phyloP scores from a whole-genome alignment of 1,140 invertebrate genomes.

The Calephelis virginiensis region DNA sequence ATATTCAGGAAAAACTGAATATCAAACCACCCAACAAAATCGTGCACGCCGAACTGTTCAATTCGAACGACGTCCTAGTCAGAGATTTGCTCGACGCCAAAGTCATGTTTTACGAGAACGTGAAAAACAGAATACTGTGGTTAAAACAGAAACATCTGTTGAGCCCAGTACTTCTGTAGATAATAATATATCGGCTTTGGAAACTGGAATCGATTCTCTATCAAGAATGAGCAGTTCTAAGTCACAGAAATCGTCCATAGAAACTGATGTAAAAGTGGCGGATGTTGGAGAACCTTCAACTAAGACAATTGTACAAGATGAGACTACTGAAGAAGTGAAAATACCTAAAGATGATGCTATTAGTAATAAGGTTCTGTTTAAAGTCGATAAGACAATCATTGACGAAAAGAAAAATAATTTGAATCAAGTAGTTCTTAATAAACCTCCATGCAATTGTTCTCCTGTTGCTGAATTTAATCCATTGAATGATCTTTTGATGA shows the following conservation, averaged over 20 bases:
- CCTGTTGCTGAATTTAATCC: conserved; percentile 74
- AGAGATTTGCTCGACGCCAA: conserved; percentile 94
- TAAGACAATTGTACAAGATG: conserved; percentile 62
- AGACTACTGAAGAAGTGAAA: conserved; percentile 50
- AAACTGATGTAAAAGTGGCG: conserved; percentile 64
- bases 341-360: conserved; percentile 75
- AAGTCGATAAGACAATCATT: conserved; percentile 50
- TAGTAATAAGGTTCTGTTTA: conserved; percentile 69
- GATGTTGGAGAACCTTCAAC: conserved; percentile 53
- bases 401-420: conserved; percentile 70
- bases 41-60: conserved; percentile 93
- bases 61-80: conserved; percentile 97
- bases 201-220: conserved; percentile 62
- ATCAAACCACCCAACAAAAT: conserved; percentile 95
- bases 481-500: conserved; percentile 72
- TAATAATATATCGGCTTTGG: conserved; percentile 41
- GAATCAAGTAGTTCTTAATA: conserved; percentile 66
- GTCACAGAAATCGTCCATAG: conserved; percentile 72
- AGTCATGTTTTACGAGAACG: conserved; percentile 89
- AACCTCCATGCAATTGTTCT: conserved; percentile 64
- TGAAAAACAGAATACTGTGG: conserved; percentile 79
- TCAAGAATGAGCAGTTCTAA: conserved; percentile 74
- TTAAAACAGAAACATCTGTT: conserved; percentile 62
- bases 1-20: conserved; percentile 96
- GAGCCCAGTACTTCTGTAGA: conserved; percentile 61